Conservation (phyloP, 2,113 vertebrate genomes). For the Channa argus region DNA sequence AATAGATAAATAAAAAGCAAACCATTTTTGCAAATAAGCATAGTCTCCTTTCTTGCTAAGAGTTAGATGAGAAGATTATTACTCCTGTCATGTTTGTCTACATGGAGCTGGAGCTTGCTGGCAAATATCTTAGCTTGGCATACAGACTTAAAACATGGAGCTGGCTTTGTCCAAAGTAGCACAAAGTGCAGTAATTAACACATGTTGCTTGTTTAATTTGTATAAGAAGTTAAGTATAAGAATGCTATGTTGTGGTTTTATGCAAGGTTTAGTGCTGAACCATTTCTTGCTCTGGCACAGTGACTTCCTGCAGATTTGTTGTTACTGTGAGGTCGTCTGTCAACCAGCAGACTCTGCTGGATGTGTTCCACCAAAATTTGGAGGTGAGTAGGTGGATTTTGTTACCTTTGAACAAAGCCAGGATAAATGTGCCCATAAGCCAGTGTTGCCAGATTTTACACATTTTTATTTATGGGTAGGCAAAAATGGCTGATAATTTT, state of each 20-base stretch:
- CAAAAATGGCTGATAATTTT: neutral
- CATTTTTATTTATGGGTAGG: too few relatives aligned
- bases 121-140: neutral
- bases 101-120: too few relatives aligned
- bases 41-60: too few relatives aligned
- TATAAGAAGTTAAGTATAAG: neutral
- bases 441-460: too few relatives aligned
- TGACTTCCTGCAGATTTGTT: neutral
- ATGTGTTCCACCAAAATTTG: neutral
- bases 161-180: neutral
- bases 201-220: neutral
- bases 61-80: too few relatives aligned
- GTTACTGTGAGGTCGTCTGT: neutral
- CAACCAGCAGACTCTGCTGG: neutral
- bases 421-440: neutral
- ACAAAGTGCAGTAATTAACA: neutral
- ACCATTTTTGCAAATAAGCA: too few relatives aligned
- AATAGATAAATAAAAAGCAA: too few relatives aligned
- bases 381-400: neutral
- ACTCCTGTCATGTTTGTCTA: too few relatives aligned
- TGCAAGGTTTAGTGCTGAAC: neutral
- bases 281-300: neutral
- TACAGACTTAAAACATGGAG: neutral
- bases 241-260: neutral
- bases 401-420: neutral